phyloP scores from a whole-genome alignment of 2,888 invertebrate genomes.

The Chloroclystis v-ata region DNA sequence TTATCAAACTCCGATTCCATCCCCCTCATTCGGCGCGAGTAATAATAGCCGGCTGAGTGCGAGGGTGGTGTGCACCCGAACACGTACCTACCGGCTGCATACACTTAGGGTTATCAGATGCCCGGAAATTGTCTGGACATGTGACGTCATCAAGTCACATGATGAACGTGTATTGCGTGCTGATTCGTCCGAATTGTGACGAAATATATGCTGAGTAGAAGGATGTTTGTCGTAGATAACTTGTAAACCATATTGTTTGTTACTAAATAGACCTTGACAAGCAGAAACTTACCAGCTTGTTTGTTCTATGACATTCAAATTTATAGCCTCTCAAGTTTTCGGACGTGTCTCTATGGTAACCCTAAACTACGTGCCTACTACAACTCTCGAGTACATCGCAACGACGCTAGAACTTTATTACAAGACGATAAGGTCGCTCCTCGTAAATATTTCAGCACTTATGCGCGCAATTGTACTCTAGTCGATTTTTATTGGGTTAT shows the following conservation, averaged over 20 bases:
- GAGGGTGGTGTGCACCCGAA: slow-evolving; percentile 49
- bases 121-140: background rate
- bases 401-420: slow-evolving; percentile 20
- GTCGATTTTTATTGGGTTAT: slow-evolving; percentile 42
- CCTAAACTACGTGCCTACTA: slow-evolving; percentile 6
- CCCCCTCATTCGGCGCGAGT: slow-evolving; percentile 52
- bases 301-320: too few species aligned
- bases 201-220: too few species aligned
- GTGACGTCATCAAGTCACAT: background rate
- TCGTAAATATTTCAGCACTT: slow-evolving; percentile 23
- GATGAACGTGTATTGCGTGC: too few species aligned
- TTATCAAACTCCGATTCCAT: slow-evolving; percentile 65
- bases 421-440: slow-evolving; percentile 21
- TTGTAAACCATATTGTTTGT: background rate
- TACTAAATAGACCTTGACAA: too few species aligned
- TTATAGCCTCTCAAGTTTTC: background rate
- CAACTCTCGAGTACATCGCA: slow-evolving; percentile 9
- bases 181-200: too few species aligned
- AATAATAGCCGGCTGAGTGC: slow-evolving; percentile 54
- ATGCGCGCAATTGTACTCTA: slow-evolving; percentile 29
- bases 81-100: slow-evolving; percentile 50
- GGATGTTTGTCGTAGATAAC: too few species aligned
- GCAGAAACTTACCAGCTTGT: too few species aligned
- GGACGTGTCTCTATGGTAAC: background rate
- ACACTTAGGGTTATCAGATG: slow-evolving; percentile 23